Conservation (phyloP, 1,140 invertebrate genomes). For the Lordiphosa collinella region DNA sequence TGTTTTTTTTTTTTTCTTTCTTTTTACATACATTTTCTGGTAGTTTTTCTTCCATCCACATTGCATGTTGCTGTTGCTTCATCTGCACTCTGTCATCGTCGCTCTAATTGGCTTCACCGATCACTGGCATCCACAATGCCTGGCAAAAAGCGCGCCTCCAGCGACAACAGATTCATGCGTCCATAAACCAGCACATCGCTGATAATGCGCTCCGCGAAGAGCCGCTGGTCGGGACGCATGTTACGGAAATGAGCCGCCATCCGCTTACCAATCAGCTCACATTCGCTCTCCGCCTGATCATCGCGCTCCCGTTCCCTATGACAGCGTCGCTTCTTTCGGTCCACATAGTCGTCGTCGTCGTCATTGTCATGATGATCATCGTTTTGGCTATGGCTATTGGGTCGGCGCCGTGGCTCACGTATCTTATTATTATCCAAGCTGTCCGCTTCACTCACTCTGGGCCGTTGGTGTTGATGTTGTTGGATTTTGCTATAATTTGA, state of each 20-base stretch:
- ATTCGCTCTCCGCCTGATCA: constrained; percentile 43
- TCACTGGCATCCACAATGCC: neutral
- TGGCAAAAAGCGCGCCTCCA: constrained; percentile 43
- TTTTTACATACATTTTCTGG: too few species aligned
- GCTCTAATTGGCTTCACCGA: constrained; percentile 23
- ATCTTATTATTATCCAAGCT: too few species aligned
- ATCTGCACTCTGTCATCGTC: too few species aligned
- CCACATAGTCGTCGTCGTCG: neutral
- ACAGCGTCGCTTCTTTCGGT: neutral
- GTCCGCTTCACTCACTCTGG: too few species aligned
- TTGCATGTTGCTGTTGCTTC: too few species aligned
- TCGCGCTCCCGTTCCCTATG: neutral
- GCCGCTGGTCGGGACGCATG: constrained; percentile 54
- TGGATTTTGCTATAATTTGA: too few species aligned
- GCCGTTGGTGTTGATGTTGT: too few species aligned
- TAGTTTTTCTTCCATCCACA: too few species aligned
- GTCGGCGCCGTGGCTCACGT: neutral
- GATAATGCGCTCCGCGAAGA: constrained; percentile 59
- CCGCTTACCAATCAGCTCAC: constrained; percentile 52
- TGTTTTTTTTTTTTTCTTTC: too few species aligned
- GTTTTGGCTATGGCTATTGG: constrained; percentile 1
- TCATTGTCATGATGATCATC: constrained; percentile 13
- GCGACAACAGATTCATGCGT: constrained; percentile 51
- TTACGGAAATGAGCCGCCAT: constrained; percentile 64
- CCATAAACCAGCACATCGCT: constrained; percentile 58